Conservation (phyloP, 2,113 vertebrate species). For the Gasterosteus aculeatus region DNA sequence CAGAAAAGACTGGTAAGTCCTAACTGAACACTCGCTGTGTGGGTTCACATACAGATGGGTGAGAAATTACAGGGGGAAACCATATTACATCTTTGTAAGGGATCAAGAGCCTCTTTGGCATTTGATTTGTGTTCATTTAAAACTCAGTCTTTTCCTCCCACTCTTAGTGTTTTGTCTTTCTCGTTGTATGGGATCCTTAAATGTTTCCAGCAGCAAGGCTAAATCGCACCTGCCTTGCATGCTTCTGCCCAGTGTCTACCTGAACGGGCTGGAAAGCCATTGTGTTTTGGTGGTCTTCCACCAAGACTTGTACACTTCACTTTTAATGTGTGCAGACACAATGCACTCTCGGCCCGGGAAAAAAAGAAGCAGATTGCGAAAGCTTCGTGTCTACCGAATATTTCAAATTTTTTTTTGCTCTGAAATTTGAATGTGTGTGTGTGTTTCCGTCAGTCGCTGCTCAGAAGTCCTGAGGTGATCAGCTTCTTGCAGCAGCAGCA, state of each 20-base stretch:
- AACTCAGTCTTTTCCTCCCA: background rate
- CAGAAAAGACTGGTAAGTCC: constrained; percentile 94
- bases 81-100: background rate
- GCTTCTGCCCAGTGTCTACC: background rate
- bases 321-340: background rate
- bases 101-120: background rate
- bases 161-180: background rate
- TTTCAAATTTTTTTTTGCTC: background rate
- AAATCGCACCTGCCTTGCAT: background rate
- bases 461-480: constrained; percentile 96
- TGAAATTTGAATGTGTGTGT: constrained; percentile 4
- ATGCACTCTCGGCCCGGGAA: background rate
- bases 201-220: background rate
- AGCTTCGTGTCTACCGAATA: background rate
- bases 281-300: background rate
- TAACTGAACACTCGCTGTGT: background rate
- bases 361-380: too few relatives aligned
- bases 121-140: background rate
- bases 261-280: background rate
- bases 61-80: background rate
- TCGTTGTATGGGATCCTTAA: background rate
- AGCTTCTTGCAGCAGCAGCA: constrained; percentile 98
- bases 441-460: constrained; percentile 85
- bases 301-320: background rate
- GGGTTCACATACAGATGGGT: background rate